Conservation (phyloP, 2,113 vertebrate genomes). For the Salminus brasiliensis region DNA sequence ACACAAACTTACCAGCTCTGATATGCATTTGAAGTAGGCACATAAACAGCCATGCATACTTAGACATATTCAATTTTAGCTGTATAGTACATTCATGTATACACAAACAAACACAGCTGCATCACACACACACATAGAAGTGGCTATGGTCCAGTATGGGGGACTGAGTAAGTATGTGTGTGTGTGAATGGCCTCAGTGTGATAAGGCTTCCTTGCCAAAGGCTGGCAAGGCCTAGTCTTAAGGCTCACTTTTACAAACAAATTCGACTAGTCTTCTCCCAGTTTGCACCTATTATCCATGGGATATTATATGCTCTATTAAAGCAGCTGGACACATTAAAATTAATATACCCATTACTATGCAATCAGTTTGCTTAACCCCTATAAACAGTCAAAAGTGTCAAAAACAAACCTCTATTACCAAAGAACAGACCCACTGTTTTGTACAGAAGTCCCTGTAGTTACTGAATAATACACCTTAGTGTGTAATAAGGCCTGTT, state of each 20-base stretch:
- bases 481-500: no score
- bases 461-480: no score
- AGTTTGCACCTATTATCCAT: constrained; percentile 11
- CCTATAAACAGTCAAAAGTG: no score
- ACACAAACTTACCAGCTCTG: constrained; percentile 29
- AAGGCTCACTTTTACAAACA: constrained; percentile 75
- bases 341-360: no score
- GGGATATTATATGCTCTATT: no score
- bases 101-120: constrained; percentile 33
- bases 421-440: no score
- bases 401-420: no score
- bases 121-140: constrained; percentile 61
- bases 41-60: constrained; percentile 34
- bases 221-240: constrained; percentile 63
- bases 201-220: constrained; percentile 50
- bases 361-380: no score
- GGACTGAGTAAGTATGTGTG: constrained; percentile 40
- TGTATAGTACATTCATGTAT: constrained; percentile 31
- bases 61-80: constrained; percentile 23
- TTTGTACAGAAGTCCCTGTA: no score
- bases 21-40: constrained; percentile 45
- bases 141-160: constrained; percentile 58
- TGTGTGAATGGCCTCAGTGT: constrained; percentile 60
- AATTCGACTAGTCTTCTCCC: constrained; percentile 75
- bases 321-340: no score